Evolutionary conservation across 1,140 invertebrate genomes (phyloP).

Genomic region (Apolygus lucorum): DNA sequence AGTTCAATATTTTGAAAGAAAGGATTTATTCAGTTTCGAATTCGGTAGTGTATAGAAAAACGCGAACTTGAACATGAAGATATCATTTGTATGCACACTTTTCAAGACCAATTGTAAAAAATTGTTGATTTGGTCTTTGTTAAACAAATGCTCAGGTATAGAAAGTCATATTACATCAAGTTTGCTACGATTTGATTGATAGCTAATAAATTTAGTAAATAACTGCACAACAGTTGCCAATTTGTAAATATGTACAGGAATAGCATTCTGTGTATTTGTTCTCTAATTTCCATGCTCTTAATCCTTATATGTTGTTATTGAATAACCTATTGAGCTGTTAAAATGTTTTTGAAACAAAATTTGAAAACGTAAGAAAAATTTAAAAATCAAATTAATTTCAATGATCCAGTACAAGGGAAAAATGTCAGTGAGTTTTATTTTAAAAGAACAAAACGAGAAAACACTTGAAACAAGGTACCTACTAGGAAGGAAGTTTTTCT

Average conservation of each 20-base stretch:
- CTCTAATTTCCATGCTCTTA: neutral
- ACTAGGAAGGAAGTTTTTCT: slow-evolving; percentile 22
- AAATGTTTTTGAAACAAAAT: slow-evolving; percentile 1
- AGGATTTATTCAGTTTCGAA: too few species aligned
- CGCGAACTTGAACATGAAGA: neutral
- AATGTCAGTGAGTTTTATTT: neutral
- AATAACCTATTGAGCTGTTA: neutral
- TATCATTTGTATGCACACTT: neutral
- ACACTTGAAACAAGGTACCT: slow-evolving; percentile 19
- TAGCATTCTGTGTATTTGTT: slow-evolving; percentile 24
- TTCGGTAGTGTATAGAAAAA: too few species aligned
- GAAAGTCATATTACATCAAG: slow-evolving; percentile 18
- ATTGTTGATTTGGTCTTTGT: slow-evolving; percentile 25
- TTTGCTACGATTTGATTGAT: slow-evolving; percentile 18
- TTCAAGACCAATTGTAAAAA: slow-evolving; percentile 25
- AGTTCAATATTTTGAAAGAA: too few species aligned
- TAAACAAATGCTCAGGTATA: slow-evolving; percentile 28
- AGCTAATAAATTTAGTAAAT: slow-evolving; percentile 23
- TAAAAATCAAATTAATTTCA: neutral
- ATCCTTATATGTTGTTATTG: slow-evolving; percentile 3
- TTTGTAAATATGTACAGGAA: slow-evolving; percentile 29
- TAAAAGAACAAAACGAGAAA: slow-evolving; percentile 2
- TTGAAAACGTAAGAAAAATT: slow-evolving; percentile 7
- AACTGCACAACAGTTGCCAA: slow-evolving; percentile 27
- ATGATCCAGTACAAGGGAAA: neutral